Base-by-base conservation (phyloP, 2,888 invertebrate genomes). In the Laothoe populi region DNA sequence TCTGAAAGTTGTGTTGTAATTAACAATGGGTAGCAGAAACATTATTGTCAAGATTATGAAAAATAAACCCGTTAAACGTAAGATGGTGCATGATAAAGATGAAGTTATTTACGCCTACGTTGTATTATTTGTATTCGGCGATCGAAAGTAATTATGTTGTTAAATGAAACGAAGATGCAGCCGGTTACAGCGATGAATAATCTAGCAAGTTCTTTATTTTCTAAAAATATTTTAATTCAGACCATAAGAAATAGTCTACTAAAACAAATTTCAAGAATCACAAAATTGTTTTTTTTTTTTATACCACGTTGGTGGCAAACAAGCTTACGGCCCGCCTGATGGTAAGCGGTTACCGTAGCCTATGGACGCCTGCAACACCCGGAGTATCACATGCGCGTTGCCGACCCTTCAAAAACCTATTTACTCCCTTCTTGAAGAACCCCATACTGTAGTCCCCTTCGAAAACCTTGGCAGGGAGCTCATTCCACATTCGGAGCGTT, bases 1-100 rank as follows among this genome's bases (percentile, higher is more conserved):
- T 77, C 78, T 78, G 78, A 81, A 83, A 81, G 78, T 72, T 60
- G 68, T 69, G 68, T 71, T 68, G 66, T 63, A 63, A 61, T 24
- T 64, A 63, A 70, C 70, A 74, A 76, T 78, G 71, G 76, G 71
- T 64, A 64, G 70, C 71, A 65, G 64, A 71, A 75, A 69, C 66
- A 40, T 61, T 71, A 70, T 74, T 68, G 64, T 62, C 35, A 62
- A 70, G 68, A 70, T 75, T 70, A 72, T 67, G 65, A 71, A 66
- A 71, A 70, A 68, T 68, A 73, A 73, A 66, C 38, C 26, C 65
- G 63, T 67, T 68, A 65, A 67, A 35, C 63, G 21, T 61, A 68
- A 73, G 71, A 71, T 70, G 65, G 61, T n/a, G n/a, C 13, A 24
- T 35, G 26, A 40, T 63, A 42, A 59, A 61, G 10, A 57, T 60